Evolutionary conservation across 2,888 invertebrate species (phyloP), one percentile per base, ranked within the genome.

Genomic region (Gisinianus flammeolus): DNA sequence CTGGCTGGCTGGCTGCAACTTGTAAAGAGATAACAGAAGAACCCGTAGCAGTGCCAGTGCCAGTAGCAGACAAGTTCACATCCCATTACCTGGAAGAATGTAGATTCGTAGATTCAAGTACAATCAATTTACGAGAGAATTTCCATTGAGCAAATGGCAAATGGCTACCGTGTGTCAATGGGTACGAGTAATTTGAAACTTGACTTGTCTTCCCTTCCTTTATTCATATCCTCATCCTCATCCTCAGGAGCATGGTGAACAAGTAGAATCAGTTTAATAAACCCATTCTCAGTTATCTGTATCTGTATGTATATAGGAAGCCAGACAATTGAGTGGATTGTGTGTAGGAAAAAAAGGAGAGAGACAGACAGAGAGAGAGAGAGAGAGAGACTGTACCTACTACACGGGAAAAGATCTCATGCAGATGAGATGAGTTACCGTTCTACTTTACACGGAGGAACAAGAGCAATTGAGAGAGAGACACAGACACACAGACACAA

Each of bases 71-170:
- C 4, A 28, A 28, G 67, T 67, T 67, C 67, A 67, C 67, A 67
- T 67, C 67, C 67, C 67, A 67, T 67, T 67, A 67, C 31, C 10
- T 67, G 31, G 30, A 31, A 44, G n/a, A 44, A 12, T 44, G 52
- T 16, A 44, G 16, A 67, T 67, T n/a, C n/a, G 67, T n/a, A 67
- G 31, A 67, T 67, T 67, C 31, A 67, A 67, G 67, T 67, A 28
- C 30, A n/a, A 67, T 67, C 67, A 67, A 67, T 67, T 67, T 67
- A 31, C n/a, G n/a, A n/a, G n/a, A n/a, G n/a, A n/a, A 44, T 44
- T 44, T 19, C 2, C 12, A 35, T 12, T 35, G 35, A 35, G 35
- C 12, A 44, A 44, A 19, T 44, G 44, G 44, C 2, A 44, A 44
- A 19, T 44, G 44, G 44, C 12, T 16, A 44, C 44, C 35, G 19